These are phyloP conservation scores for Muscicapa comitata DNA, from an alignment of 2,797 vertebrate genomes.

Conservation along the genomic window DNA sequence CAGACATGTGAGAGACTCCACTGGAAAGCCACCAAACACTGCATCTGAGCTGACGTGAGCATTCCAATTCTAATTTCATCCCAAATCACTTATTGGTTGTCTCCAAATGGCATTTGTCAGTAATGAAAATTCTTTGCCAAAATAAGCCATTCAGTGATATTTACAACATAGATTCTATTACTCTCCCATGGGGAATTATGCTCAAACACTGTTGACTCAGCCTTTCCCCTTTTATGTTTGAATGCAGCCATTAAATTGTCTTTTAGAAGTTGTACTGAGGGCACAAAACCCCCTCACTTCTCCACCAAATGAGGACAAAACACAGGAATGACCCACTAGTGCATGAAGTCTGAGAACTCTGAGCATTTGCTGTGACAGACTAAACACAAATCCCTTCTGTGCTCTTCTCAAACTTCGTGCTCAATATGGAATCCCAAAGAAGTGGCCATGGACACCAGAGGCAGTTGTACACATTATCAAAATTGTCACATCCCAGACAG, in stretches of 20 bases:
- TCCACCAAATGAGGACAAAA: not conserved
- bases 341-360: not conserved
- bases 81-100: slow-evolving; percentile 11
- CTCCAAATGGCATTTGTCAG: not conserved
- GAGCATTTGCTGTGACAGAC: not conserved
- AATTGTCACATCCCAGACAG: not conserved
- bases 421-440: not conserved
- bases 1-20: not conserved
- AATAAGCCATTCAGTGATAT: slow-evolving; percentile 9
- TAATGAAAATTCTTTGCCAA: slow-evolving; percentile 37
- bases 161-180: not conserved
- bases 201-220: not conserved
- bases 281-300: not conserved
- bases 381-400: not conserved
- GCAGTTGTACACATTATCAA: not conserved
- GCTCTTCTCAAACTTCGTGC: not conserved
- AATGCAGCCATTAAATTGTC: not conserved
- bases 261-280: not conserved
- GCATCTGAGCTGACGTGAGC: not conserved
- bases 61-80: not conserved
- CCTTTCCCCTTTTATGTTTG: not conserved
- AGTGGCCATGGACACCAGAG: not conserved
- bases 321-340: not conserved
- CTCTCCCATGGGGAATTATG: not conserved
- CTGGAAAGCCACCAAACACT: slow-evolving; percentile 10